Evolutionary conservation across 2,888 invertebrate genomes (phyloP), one percentile per base, ranked within the genome.

Genomic region (Synanthedon tipuliformis): DNA sequence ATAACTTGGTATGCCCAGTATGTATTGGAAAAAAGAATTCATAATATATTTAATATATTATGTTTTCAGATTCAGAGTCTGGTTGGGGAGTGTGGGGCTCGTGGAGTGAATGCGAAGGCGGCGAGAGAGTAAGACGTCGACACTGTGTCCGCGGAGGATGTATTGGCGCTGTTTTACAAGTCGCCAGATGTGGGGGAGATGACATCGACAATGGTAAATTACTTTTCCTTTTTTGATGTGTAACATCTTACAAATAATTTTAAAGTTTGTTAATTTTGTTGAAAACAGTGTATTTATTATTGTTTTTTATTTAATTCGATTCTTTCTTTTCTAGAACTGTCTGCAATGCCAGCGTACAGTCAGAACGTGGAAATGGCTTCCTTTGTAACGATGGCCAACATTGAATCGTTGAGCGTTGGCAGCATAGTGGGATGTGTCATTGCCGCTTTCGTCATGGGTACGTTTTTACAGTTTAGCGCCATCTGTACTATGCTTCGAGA

Each of bases 41-140:
- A n/a, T n/a, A n/a, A n/a, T n/a, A n/a, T n/a, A n/a, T n/a, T n/a
- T n/a, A n/a, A 12, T 48, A 49, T 51, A 48, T 18, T 15, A 49
- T 45, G 48, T 50, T 48, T 54, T 4, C 58, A 81, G 84, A 81
- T 41, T 65, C 68, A 0, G 72, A 78, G 61, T 59, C 67, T 77
- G 93, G 92, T 41, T 89, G 92, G 71, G 83, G 90, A 2, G 92
- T 91, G 8, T 95, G 95, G 95, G 91, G 92, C 51, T 80, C 85
- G 15, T 95, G 95, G 95, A 89, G 92, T 0, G 81, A 85, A 4
- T 95, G 95, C 90, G 82, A 81, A 13, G 88, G 89, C 54, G 90
- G 90, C 15, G 91, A 92, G 64, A 92, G 94, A 50, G 89, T 92
- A 54, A 82, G 95, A 0, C 90, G 91, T 54, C 88, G 95, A 27